Base-by-base conservation (phyloP, 2,888 invertebrate genomes). In the Hydraecia micacea region DNA sequence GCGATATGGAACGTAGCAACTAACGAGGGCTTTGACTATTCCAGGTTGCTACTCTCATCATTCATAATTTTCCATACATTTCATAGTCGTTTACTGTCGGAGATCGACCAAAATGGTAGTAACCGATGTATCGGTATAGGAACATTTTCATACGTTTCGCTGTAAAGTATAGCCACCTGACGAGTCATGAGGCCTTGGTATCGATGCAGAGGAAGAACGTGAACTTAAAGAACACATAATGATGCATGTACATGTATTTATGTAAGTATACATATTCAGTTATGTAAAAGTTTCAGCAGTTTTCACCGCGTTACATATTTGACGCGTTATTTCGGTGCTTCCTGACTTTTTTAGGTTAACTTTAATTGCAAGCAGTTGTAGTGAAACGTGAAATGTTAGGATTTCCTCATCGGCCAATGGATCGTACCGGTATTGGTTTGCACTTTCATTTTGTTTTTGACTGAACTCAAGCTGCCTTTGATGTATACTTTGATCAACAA, bases 291-390 rank as follows among this genome's bases (percentile, higher is more conserved):
- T 75, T 81, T 83, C 75, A 67, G 73, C 36, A 39, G 76, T 85
- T 85, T 86, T 67, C 84, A 86, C 73, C 60, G 82, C 79, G 73
- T 71, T 84, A 63, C 70, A 77, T 79, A 75, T 72, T 79, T 73
- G 63, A 78, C 75, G 76, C 63, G 79, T 79, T 85, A 83, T 84
- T 88, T 84, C 62, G 71, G 80, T 77, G 73, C 79, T 87, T 87
- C 87, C 88, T 85, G 75, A 77, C 67, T 86, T 87, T 86, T 87
- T 86, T 84, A 80, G 88, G 82, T 83, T 86, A 71, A 49, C 62
- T 79, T 76, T 86, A 86, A 86, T 86, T 84, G 79, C 68, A 36
- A 73, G 67, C 77, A 60, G 76, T 81, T 66, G 77, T 84, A 77
- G 75, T 84, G 52, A 75, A 85, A 85, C 72, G 85, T 85, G 73